Evolutionary conservation across 2,113 vertebrate species (phyloP).

Genomic region (Malurus elegans): DNA sequence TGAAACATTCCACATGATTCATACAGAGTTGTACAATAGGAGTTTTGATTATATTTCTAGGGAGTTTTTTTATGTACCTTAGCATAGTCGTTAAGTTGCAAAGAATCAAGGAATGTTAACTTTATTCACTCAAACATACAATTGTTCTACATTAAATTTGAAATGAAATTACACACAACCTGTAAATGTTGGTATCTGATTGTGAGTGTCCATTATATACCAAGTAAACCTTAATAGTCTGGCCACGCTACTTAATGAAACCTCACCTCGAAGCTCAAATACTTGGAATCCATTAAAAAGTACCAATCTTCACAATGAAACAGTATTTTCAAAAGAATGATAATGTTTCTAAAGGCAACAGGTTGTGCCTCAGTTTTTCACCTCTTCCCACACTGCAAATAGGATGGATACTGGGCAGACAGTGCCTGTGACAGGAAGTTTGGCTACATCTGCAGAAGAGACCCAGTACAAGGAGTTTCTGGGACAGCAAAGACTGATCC

Average conservation of each 20-base stretch:
- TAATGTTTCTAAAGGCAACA: neutral
- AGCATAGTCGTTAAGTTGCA: neutral
- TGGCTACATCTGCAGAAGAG: constrained; percentile 87
- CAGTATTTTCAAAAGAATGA: neutral
- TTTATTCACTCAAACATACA: neutral
- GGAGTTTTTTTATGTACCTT: neutral
- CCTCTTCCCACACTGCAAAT: neutral
- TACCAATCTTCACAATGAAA: neutral
- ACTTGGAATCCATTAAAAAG: neutral
- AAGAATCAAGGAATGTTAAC: neutral
- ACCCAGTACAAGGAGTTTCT: constrained; percentile 61
- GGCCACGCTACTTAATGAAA: fast-evolving
- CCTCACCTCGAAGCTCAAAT: neutral
- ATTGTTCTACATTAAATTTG: neutral
- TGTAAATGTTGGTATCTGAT: neutral
- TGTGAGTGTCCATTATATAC: neutral
- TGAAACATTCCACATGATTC: constrained; percentile 9
- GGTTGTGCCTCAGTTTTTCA: neutral
- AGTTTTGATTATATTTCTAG: neutral
- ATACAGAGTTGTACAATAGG: neutral
- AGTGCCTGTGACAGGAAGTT: constrained; percentile 77
- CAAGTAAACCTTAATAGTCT: neutral
- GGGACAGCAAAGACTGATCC: constrained; percentile 56
- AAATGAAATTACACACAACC: neutral
- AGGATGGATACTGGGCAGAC: constrained; percentile 90